These are phyloP conservation scores for Montipora capitata DNA, from an alignment of 92 coral and sea anemone species.

Conservation along the genomic window DNA sequence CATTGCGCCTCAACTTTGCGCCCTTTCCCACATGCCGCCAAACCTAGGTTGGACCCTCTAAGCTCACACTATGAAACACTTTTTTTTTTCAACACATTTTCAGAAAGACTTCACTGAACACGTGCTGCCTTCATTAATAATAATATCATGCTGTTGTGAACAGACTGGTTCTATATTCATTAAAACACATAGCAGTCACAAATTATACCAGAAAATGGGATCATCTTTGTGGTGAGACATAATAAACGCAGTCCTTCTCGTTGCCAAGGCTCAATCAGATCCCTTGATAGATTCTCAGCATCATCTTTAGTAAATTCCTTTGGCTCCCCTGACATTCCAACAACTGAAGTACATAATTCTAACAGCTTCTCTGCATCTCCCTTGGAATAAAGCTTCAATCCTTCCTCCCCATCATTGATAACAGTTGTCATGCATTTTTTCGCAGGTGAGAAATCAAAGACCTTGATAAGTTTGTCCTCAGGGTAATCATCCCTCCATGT, in stretches of 20 bases:
- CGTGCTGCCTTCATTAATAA: too few relatives aligned
- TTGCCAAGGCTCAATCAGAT: slow-evolving; percentile 83
- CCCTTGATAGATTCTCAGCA: slow-evolving; percentile 73
- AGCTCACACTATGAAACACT: too few relatives aligned
- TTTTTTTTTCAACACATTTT: too few relatives aligned
- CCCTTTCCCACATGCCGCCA: too few relatives aligned
- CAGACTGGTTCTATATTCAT: too few relatives aligned
- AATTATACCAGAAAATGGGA: slow-evolving; percentile 26
- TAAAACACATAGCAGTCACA: too few relatives aligned
- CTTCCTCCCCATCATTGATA: slow-evolving; percentile 70
- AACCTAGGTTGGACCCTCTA: too few relatives aligned
- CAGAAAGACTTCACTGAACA: too few relatives aligned
- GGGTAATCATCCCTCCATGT: slow-evolving; percentile 92
- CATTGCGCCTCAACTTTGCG: too few relatives aligned
- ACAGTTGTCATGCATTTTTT: slow-evolving; percentile 95
- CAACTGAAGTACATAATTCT: slow-evolving; percentile 68
- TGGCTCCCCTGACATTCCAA: slow-evolving; percentile 65
- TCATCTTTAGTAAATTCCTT: slow-evolving; percentile 68
- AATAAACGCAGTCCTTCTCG: slow-evolving; percentile 76
- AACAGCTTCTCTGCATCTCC: slow-evolving; percentile 90
- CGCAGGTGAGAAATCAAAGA: slow-evolving; percentile 89
- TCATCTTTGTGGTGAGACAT: slow-evolving; percentile 76
- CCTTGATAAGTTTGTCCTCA: slow-evolving; percentile 79
- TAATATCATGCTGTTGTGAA: too few relatives aligned
- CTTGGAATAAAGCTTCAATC: slow-evolving; percentile 76